A percentile compares a stretch with the other conserved stretches of the same genome.
Conservation (phyloP, 1,140 invertebrate species). For the Arctopsyche grandis region DNA sequence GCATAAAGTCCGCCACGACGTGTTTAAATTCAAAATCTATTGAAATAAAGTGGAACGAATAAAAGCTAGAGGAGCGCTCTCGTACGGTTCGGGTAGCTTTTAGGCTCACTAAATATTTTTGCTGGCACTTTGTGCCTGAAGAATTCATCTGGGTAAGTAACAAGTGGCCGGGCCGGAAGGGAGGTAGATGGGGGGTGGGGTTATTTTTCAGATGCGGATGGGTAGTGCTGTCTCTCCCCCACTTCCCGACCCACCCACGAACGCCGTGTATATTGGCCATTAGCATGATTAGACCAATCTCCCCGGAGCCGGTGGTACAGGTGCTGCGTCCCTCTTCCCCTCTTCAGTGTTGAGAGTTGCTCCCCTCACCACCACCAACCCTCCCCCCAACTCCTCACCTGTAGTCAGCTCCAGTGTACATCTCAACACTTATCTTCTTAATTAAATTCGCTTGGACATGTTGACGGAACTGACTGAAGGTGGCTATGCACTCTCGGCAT, state of each 20-base stretch:
- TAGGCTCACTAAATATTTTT: slow-evolving; percentile 48
- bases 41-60: neutral
- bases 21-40: too few relatives aligned
- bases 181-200: neutral
- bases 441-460: slow-evolving; percentile 9
- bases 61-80: neutral
- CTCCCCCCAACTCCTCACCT: slow-evolving; percentile 27
- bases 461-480: neutral
- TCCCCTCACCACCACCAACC: slow-evolving; percentile 11
- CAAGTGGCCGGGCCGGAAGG: slow-evolving; percentile 50
- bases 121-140: slow-evolving; percentile 44
- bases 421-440: slow-evolving; percentile 36
- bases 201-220: slow-evolving; percentile 27
- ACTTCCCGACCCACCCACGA: slow-evolving; percentile 9
- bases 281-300: slow-evolving; percentile 55
- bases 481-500: too few relatives aligned
- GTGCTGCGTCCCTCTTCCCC: neutral
- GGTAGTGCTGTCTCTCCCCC: neutral
- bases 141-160: slow-evolving; percentile 55
- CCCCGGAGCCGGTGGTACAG: slow-evolving; percentile 15
- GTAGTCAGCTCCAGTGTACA: slow-evolving; percentile 11
- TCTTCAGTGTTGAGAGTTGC: neutral
- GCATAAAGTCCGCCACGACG: too few relatives aligned
- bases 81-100: neutral
- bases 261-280: slow-evolving; percentile 52